Conservation (phyloP, 2,888 invertebrate species). For the Philaethria dido region DNA sequence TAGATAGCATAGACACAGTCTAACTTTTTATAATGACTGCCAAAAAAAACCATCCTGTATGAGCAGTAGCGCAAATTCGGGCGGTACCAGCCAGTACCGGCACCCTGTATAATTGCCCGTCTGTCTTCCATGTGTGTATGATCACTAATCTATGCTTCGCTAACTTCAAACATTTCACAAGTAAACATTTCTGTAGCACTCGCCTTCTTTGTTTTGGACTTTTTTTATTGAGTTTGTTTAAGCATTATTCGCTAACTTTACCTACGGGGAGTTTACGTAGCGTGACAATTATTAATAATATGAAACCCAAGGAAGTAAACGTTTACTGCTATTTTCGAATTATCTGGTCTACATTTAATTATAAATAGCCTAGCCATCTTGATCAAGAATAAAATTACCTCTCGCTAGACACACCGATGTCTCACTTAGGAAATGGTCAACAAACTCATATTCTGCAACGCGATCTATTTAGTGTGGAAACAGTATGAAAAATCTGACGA, state of each 20-base stretch:
- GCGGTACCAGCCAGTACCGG: constrained; percentile 75
- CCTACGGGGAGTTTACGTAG: constrained; percentile 15
- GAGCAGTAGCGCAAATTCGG: constrained; percentile 73
- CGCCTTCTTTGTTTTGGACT: constrained; percentile 39
- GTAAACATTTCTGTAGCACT: constrained; percentile 44
- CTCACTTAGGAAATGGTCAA: constrained; percentile 43
- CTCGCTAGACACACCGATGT: constrained; percentile 47
- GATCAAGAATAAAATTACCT: constrained; percentile 44
- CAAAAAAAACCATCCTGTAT: constrained; percentile 58
- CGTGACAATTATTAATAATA: constrained; percentile 28
- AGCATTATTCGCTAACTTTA: constrained; percentile 34
- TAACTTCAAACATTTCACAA: constrained; percentile 49
- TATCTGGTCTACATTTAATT: constrained; percentile 40
- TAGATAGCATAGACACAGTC: constrained; percentile 37
- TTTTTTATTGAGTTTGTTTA: constrained; percentile 34
- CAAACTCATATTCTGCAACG: constrained; percentile 48
- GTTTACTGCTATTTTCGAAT: constrained; percentile 31
- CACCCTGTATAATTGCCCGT: constrained; percentile 74
- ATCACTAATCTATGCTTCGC: constrained; percentile 52
- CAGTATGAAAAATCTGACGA: constrained; percentile 61
- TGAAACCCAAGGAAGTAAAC: constrained; percentile 19
- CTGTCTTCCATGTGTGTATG: constrained; percentile 70
- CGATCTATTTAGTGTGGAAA: constrained; percentile 62
- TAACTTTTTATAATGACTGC: constrained; percentile 45
- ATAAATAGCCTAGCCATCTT: constrained; percentile 45